phyloP scores from a whole-genome alignment of 2,797 vertebrate species.

The Bucorvus abyssinicus region DNA sequence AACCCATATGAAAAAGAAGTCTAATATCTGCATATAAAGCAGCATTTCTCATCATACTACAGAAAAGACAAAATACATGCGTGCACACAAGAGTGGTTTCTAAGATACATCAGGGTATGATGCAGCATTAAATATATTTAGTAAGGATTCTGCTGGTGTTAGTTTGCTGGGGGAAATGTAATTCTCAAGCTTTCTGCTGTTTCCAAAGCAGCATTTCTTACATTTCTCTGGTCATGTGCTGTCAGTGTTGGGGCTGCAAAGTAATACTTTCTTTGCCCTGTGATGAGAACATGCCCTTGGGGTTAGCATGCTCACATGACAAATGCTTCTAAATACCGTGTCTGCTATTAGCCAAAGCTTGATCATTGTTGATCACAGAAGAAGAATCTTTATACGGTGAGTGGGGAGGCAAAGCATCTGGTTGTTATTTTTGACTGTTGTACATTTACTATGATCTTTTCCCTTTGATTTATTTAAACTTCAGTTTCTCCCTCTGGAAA shows the following conservation, averaged over 20 bases:
- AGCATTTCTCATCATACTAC: not conserved
- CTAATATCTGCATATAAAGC: not conserved
- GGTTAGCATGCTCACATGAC: not conserved
- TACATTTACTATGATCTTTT: not conserved
- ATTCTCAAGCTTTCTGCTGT: not conserved
- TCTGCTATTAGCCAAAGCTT: not conserved
- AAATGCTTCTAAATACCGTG: not conserved
- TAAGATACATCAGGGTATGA: not conserved
- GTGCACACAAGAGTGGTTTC: not conserved
- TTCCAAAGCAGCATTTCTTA: not conserved
- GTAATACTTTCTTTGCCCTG: not conserved
- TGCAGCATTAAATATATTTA: not conserved
- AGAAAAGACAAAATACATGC: not conserved
- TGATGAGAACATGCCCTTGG: not conserved
- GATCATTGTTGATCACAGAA: not conserved
- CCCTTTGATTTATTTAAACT: not conserved
- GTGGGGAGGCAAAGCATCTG: not conserved
- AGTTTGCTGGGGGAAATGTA: not conserved
- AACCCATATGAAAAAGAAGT: not conserved
- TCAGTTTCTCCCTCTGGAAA: not conserved
- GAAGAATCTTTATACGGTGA: not conserved
- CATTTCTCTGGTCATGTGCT: not conserved
- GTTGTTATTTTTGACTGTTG: not conserved
- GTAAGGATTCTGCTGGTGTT: not conserved
- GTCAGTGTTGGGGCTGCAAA: not conserved